Conservation (phyloP, 2,113 vertebrate species). For the Podarcis raffonei region DNA sequence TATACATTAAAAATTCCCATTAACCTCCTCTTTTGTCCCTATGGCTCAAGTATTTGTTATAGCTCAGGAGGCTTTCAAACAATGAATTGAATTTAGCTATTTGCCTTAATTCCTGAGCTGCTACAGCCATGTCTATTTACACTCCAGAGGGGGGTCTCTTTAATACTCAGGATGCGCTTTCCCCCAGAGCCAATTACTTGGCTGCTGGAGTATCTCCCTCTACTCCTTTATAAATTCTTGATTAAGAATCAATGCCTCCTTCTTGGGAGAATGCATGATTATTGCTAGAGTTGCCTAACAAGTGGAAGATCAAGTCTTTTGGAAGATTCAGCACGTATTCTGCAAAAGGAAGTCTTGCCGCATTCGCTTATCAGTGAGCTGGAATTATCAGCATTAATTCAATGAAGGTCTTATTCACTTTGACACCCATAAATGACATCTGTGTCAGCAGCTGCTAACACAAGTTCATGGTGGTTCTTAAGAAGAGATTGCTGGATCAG, state of each 20-base stretch:
- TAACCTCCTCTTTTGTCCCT: not conserved
- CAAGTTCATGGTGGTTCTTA: no score
- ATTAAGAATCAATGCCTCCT: not conserved
- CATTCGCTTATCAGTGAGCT: not conserved
- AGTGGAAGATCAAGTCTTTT: not conserved
- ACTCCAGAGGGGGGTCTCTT: not conserved
- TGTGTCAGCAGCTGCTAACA: not conserved
- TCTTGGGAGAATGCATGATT: not conserved
- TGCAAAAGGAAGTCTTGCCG: not conserved
- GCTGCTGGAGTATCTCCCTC: not conserved
- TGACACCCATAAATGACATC: not conserved
- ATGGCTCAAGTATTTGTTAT: not conserved
- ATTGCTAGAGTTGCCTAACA: not conserved
- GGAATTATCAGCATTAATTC: not conserved
- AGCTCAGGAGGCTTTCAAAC: not conserved
- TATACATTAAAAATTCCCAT: not conserved
- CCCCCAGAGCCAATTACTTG: not conserved
- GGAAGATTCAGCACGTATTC: not conserved
- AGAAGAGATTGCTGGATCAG: no score
- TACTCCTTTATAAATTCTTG: no score
- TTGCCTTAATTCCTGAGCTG: not conserved
- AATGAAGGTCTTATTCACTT: not conserved
- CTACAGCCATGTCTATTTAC: not conserved
- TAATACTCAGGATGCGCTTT: not conserved
- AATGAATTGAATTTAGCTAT: not conserved